Base-by-base conservation (phyloP, 2,888 invertebrate genomes). In the Sesamia inferens region DNA sequence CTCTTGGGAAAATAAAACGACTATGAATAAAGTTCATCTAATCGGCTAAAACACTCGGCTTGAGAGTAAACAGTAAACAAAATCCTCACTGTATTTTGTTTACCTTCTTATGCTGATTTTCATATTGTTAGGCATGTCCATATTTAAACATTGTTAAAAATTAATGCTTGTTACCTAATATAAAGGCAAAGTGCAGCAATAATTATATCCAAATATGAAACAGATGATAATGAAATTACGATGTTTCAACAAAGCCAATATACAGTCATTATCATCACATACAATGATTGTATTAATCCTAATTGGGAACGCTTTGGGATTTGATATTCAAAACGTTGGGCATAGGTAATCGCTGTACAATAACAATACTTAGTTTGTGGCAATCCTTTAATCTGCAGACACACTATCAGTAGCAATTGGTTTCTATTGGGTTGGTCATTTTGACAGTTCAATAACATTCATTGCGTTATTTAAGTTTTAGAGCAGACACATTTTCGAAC, bases 21-120 rank as follows among this genome's bases (percentile, higher is more conserved):
- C 44, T 68, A 80, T 80, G 79, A 72, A 80, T 80, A 76, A 76
- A 19, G 68, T n/a, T n/a, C 57, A 70, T 76, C n/a, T 69, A 71
- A 69, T 80, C 68, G 47, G 47, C 69, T 64, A 76, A 63, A 71
- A 72, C 22, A 77, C 68, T 68, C 59, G 2, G 71, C 44, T 55
- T 22, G 59, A 58, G 51, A 57, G 58, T 72, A 78, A 81, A 71
- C 64, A 78, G 81, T 61, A 57, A 71, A 74, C 62, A 74, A 64
- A 71, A 74, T 62, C n/a, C 77, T 19, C 44, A 48, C 48, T 47
- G 59, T 61, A 69, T 68, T 79, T 68, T 68, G 63, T 66, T 79
- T 68, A 62, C 62, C 47, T 57, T 47, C 39, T 19, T 48, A 70
- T 59, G 48, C 22, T 75, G 61, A 75, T 68, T 75, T 67, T 55